These are phyloP conservation scores for Acanthopleura granulata DNA, from an alignment of 2,888 invertebrate species.

Conservation along the genomic window DNA sequence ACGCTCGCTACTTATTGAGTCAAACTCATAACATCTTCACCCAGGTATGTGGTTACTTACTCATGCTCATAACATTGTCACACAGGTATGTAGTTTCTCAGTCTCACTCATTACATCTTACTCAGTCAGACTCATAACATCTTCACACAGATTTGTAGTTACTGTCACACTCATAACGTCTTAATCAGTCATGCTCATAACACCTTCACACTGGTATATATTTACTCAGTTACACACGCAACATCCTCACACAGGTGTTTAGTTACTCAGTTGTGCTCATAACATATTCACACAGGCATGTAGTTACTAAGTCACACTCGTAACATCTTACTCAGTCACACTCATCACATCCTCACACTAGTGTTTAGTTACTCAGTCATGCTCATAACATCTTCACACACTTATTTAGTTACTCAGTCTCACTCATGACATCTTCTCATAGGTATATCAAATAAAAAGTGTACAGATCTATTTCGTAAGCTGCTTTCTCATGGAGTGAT, in stretches of 20 bases:
- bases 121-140: constrained; percentile 94
- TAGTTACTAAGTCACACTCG: constrained; percentile 94
- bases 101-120: constrained; percentile 89
- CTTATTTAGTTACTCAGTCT: constrained; percentile 63
- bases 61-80: constrained; percentile 94
- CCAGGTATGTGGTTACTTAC: constrained; percentile 81
- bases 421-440: background rate
- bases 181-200: constrained; percentile 90
- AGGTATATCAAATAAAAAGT: too few relatives aligned
- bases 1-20: constrained; percentile 91
- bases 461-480: too few relatives aligned
- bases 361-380: constrained; percentile 86
- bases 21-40: constrained; percentile 96
- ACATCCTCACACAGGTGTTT: constrained; percentile 45
- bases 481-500: too few relatives aligned
- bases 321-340: constrained; percentile 94
- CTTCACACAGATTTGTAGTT: constrained; percentile 81
- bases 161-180: constrained; percentile 84
- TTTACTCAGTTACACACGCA: background rate
- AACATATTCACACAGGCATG: too few relatives aligned
- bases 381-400: constrained; percentile 95
- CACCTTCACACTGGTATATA: constrained; percentile 84
- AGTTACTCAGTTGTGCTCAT: too few relatives aligned
- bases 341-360: constrained; percentile 93
- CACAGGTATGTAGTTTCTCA: constrained; percentile 81